Base-by-base conservation (phyloP, 2,797 vertebrate species). In the Aselliscus stoliczkanus region DNA sequence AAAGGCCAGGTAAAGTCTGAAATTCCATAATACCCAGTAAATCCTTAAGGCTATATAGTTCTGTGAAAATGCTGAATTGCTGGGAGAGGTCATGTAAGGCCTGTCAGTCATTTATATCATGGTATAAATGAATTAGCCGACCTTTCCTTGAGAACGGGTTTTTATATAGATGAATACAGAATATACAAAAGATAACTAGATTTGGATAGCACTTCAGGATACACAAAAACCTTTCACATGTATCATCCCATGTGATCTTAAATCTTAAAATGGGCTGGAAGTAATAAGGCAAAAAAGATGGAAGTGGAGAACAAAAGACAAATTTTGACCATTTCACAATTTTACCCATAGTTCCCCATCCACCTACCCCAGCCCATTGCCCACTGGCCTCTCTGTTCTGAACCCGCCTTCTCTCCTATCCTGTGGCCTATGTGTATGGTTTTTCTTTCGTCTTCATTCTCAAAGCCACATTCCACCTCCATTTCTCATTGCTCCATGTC, bases 221-320 rank as follows among this genome's bases (percentile, higher is more conserved):
- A 65, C 7, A 83, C 34, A 56, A 64, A 94, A 70, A 70, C 47
- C 34, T 70, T 50, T 91, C 47, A 42, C 27, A 50, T 27, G 1
- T n/a, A 47, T 39, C 44, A 82, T 21, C 52, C 21, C 60, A 54
- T 27, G 56, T 34, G 64, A 83, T 27, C n/a, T 34, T 34, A 72
- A 80, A 7, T 42, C 44, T 64, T 47, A 72, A 25, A 81, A 86
- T 27, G 39, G 50, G 37, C 56, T 80, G 27, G 50, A 86, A 81
- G 21, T 67, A 79, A 79, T 58, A 25, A 91, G n/a, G 42, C 7
- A 76, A 72, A 80, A 80, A 70, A 77, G 76, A 58, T 34, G 20
- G 87, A 92, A 87, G 44, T 65, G 47, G 11, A 93, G 47, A 93
- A 93, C 12, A 82, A 60, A 92, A 93, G 62, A 13, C 37, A 87